A percentile compares a stretch with the other conserved stretches of the same genome.
Evolutionary conservation across 2,888 invertebrate species (phyloP).

Genomic region (Eilema depressum): DNA sequence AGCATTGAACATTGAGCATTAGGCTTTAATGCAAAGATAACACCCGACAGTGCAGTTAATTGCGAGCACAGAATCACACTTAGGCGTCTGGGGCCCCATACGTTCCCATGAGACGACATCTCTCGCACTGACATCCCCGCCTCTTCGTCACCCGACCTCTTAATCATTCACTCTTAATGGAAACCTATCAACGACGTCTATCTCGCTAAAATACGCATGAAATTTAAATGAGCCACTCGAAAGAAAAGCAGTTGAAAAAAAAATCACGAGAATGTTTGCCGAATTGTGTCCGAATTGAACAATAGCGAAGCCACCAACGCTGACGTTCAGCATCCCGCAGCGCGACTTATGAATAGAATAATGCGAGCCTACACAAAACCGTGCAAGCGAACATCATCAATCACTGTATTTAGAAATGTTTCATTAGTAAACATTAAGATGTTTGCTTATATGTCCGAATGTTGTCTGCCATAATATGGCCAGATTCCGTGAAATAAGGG

Average conservation of each 20-base stretch:
- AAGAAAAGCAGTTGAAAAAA: slow-evolving; percentile 65
- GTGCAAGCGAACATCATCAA: slow-evolving; percentile 79
- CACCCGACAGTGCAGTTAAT: slow-evolving; percentile 82
- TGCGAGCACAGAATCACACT: slow-evolving; percentile 81
- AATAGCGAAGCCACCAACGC: slow-evolving; percentile 84
- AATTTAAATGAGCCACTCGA: slow-evolving; percentile 81
- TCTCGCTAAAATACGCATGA: slow-evolving; percentile 76
- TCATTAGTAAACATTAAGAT: slow-evolving; percentile 87
- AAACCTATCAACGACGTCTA: slow-evolving; percentile 74
- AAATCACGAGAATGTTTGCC: slow-evolving; percentile 75
- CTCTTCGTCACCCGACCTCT: slow-evolving; percentile 65
- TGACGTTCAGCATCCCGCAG: slow-evolving; percentile 76
- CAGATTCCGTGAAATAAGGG: slow-evolving; percentile 81
- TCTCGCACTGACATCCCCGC: slow-evolving; percentile 52
- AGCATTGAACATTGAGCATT: neutral
- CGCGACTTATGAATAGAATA: slow-evolving; percentile 83
- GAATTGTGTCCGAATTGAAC: slow-evolving; percentile 74
- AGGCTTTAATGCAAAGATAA: slow-evolving; percentile 75
- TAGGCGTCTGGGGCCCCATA: slow-evolving; percentile 63
- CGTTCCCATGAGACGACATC: slow-evolving; percentile 63
- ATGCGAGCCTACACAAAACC: slow-evolving; percentile 79
- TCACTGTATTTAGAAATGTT: slow-evolving; percentile 85
- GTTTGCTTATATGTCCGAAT: slow-evolving; percentile 85
- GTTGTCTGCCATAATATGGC: slow-evolving; percentile 75
- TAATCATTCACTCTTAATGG: slow-evolving; percentile 84